Percentiles rank a stretch among this genome's conserved stretches.
phyloP scores from a whole-genome alignment of 53 echinoderm and acorn worm species.

The Patiria pectinifera region DNA sequence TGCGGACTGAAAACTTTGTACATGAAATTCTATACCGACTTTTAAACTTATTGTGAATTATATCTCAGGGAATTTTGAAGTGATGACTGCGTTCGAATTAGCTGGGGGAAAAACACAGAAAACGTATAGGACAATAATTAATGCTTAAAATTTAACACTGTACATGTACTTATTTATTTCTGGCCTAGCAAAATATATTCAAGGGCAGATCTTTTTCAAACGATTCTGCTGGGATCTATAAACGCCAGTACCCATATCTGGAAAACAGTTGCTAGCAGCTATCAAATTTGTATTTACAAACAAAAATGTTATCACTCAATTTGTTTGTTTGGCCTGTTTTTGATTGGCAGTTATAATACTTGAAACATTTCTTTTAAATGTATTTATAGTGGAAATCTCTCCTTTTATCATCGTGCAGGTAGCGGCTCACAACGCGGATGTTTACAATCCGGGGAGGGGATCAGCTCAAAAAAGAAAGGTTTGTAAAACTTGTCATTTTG shows the following conservation, averaged over 20 bases:
- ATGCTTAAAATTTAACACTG: not conserved
- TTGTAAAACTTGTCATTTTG: not conserved
- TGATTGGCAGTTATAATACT: not conserved
- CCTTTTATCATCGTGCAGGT: slow-evolving; percentile 3
- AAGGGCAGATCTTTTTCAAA: not conserved
- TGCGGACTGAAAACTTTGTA: too few relatives aligned
- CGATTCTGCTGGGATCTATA: too few relatives aligned
- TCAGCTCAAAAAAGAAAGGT: slow-evolving; percentile 51
- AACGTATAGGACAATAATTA: not conserved
- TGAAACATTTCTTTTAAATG: not conserved
- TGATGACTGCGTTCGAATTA: too few relatives aligned
- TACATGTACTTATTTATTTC: not conserved
- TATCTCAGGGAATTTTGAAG: too few relatives aligned
- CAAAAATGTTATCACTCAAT: too few relatives aligned
- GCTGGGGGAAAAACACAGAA: not conserved
- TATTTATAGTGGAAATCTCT: not conserved
- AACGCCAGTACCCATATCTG: too few relatives aligned
- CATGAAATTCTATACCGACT: too few relatives aligned
- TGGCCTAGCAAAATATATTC: not conserved
- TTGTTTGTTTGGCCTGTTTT: too few relatives aligned
- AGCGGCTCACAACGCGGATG: slow-evolving; percentile 48
- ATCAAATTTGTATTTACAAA: too few relatives aligned
- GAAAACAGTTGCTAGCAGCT: too few relatives aligned
- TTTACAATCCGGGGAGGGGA: slow-evolving; percentile 24
- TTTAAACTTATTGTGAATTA: too few relatives aligned